Conservation (phyloP, 2,888 invertebrate species). For the Pyrochroa serraticornis region DNA sequence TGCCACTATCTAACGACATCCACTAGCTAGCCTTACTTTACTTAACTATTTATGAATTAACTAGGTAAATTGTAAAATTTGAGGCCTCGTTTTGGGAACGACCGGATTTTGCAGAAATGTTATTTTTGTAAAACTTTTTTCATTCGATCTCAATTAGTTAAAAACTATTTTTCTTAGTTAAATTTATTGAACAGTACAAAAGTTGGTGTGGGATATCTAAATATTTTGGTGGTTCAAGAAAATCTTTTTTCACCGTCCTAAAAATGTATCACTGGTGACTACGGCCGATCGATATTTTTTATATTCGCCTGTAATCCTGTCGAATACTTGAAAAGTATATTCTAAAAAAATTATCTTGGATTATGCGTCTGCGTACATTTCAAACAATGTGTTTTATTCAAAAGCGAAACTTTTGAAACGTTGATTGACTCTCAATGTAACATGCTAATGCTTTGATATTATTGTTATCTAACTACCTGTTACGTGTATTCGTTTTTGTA, state of each 20-base stretch:
- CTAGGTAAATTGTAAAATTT: no score
- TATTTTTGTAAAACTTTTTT: no score
- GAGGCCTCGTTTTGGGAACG: no score
- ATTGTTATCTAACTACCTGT: constrained; percentile 13
- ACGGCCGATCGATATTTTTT: constrained; percentile 18
- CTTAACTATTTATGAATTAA: background rate
- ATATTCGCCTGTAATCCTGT: constrained; percentile 13
- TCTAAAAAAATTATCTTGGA: constrained; percentile 7
- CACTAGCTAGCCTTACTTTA: constrained; percentile 7
- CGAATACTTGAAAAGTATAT: constrained; percentile 13
- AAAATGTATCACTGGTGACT: constrained; percentile 10
- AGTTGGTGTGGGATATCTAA: background rate
- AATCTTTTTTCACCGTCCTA: constrained; percentile 23
- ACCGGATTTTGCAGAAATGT: no score
- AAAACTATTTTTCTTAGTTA: no score
- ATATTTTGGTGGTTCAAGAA: constrained; percentile 1
- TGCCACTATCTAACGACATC: background rate
- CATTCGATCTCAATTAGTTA: no score
- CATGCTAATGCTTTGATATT: constrained; percentile 20
- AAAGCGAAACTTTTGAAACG: background rate
- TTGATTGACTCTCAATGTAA: background rate
- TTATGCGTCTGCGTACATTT: no score
- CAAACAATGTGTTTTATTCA: background rate
- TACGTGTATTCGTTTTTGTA: constrained; percentile 20
- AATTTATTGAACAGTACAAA: no score